phyloP scores from a whole-genome alignment of 2,113 vertebrate genomes.

The Pluvianellus socialis region DNA sequence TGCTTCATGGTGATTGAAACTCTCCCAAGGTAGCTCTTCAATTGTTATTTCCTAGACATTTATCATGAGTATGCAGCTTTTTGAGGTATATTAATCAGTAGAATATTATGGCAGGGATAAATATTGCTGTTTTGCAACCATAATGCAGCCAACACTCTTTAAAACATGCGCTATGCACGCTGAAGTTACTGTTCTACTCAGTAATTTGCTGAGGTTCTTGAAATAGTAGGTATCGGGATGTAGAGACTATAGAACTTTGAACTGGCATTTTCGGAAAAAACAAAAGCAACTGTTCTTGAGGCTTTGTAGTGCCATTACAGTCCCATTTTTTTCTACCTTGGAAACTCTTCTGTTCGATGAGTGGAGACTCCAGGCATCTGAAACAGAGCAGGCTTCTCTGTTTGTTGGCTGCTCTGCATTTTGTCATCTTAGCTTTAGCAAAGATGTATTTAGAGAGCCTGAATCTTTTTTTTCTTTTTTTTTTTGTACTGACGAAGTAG shows the following conservation, averaged over 20 bases:
- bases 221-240: fast-evolving
- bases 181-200: neutral
- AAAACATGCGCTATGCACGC: neutral
- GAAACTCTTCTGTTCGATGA: neutral
- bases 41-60: neutral
- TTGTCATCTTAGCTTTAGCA: neutral
- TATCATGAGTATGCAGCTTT: neutral
- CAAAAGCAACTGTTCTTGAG: neutral
- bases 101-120: neutral
- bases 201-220: neutral
- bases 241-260: neutral
- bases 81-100: neutral
- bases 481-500: neutral
- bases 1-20: neutral
- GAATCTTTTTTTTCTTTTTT: neutral
- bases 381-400: neutral
- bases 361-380: neutral
- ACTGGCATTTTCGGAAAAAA: neutral
- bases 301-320: neutral
- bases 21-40: neutral
- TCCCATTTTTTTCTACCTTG: neutral
- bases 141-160: neutral
- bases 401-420: neutral
- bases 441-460: neutral
- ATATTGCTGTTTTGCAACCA: neutral